Conservation (phyloP, 2,797 vertebrate genomes). For the Hoplostethus atlanticus region DNA sequence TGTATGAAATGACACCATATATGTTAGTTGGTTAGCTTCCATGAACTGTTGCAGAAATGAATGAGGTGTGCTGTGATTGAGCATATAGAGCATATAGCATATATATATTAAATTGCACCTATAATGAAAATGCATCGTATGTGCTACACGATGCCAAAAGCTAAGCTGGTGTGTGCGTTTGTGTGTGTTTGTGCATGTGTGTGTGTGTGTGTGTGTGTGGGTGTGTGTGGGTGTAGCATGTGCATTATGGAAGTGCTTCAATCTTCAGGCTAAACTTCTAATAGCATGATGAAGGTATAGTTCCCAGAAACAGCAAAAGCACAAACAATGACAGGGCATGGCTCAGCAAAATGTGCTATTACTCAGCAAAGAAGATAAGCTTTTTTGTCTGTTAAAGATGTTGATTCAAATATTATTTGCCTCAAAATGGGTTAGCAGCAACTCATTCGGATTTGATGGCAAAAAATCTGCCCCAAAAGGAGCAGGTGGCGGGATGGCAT, state of each 20-base stretch:
- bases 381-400: background rate
- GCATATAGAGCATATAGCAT: background rate
- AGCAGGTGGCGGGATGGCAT: conserved; percentile 3
- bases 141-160: background rate
- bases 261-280: background rate
- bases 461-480: conserved; percentile 6
- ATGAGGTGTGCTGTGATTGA: conserved; percentile 1
- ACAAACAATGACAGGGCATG: too few relatives aligned
- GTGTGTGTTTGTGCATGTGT: conserved; percentile 1
- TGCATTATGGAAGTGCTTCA: background rate
- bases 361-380: background rate
- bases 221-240: conserved; percentile 13
- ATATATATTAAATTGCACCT: background rate
- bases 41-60: conserved; percentile 5
- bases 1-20: conserved; percentile 3
- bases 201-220: conserved; percentile 11
- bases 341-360: too few relatives aligned
- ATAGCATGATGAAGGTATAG: background rate
- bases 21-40: conserved; percentile 4
- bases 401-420: background rate
- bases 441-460: background rate
- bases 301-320: background rate
- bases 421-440: conserved; percentile 1
- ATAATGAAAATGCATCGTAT: conserved; percentile 21
- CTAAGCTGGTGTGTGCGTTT: background rate